These are phyloP conservation scores for Leucopsar rothschildi DNA, from an alignment of 2,113 vertebrate genomes.

Conservation along the genomic window DNA sequence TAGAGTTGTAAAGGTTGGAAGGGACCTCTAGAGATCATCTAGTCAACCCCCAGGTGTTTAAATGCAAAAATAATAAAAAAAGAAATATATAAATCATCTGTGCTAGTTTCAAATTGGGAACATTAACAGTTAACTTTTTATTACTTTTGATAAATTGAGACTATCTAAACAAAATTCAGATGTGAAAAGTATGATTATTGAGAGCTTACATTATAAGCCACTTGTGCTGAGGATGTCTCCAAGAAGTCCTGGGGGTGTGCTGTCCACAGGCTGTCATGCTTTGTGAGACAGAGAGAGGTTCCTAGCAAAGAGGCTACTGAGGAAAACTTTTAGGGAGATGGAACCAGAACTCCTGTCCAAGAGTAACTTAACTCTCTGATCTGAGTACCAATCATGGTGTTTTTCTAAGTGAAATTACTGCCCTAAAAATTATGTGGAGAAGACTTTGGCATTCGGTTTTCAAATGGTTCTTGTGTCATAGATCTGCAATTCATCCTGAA, in stretches of 20 bases:
- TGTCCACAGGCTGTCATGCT: not conserved
- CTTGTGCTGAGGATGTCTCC: not conserved
- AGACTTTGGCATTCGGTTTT: not conserved
- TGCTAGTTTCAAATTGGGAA: not conserved
- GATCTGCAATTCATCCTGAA: not conserved
- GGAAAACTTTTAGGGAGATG: not conserved
- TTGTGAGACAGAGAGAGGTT: not conserved
- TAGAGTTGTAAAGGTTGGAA: not conserved
- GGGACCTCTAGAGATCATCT: not conserved
- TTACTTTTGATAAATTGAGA: not conserved
- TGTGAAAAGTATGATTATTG: not conserved
- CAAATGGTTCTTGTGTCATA: not conserved
- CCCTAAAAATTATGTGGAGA: not conserved
- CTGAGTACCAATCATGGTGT: not conserved
- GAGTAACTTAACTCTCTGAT: not conserved
- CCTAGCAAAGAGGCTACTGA: not conserved
- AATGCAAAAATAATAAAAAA: not conserved
- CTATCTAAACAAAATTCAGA: not conserved
- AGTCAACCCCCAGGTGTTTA: not conserved
- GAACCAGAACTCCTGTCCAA: not conserved
- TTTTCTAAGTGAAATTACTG: not conserved
- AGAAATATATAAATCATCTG: not conserved
- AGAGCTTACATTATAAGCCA: not conserved
- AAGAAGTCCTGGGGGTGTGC: not conserved
- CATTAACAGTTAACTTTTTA: not conserved